A percentile compares a stretch with the other conserved stretches of the same genome.
Conservation (phyloP, 2,888 invertebrate genomes). For the Stenotaenia linearis region DNA sequence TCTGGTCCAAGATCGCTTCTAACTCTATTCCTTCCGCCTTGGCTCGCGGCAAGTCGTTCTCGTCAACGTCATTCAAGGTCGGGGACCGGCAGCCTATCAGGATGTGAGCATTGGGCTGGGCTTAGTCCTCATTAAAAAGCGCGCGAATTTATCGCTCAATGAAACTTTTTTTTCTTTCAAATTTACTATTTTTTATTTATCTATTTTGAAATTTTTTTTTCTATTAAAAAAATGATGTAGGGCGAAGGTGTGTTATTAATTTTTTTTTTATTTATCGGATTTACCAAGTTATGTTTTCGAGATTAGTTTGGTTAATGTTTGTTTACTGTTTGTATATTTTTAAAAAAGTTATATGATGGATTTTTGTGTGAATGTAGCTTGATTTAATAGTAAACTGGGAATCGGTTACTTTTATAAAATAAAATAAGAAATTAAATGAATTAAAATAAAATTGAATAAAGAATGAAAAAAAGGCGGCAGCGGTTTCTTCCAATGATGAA, state of each 20-base stretch:
- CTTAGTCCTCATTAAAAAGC: constrained; percentile 16
- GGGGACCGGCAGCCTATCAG: constrained; percentile 14
- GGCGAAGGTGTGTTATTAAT: background rate
- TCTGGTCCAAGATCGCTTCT: constrained; percentile 8
- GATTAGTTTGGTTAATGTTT: background rate
- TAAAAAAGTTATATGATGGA: too few species aligned
- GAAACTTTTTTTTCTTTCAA: background rate
- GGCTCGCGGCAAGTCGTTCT: constrained; percentile 21
- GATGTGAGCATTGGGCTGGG: background rate
- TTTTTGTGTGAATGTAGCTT: too few species aligned
- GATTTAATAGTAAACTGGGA: too few species aligned
- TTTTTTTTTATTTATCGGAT: too few species aligned
- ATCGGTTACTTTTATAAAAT: too few species aligned
- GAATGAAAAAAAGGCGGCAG: background rate
- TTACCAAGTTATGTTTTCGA: background rate
- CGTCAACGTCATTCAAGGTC: constrained; percentile 13
- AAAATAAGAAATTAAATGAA: background rate
- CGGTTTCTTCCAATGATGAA: background rate
- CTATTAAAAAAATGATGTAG: background rate
- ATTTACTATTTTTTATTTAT: background rate
- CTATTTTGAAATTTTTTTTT: background rate
- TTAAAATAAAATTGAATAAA: background rate
- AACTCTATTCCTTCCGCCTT: constrained; percentile 17
- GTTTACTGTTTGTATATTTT: background rate
- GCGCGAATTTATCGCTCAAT: constrained; percentile 23